Evolutionary conservation across 2,113 vertebrate species (phyloP), one percentile per base, ranked within the genome.

Genomic region (Buteo buteo): DNA sequence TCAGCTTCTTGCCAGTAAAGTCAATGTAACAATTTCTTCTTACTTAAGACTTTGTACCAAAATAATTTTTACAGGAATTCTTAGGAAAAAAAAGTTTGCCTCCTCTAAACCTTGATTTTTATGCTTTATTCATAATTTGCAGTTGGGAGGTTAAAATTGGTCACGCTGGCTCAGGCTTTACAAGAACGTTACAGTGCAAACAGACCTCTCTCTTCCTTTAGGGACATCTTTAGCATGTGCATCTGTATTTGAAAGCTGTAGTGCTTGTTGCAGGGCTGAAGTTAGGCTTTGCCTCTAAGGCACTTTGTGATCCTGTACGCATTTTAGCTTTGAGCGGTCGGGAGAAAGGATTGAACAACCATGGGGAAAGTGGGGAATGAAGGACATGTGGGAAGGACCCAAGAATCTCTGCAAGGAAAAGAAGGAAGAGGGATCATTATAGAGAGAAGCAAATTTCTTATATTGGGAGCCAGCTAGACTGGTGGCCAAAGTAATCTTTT

Each of bases 281-380:
- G 62, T 22, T 38, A 38, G 38, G 14, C 44, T 58, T 85, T 88
- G 21, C 18, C 16, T 83, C 40, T 32, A 19, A 55, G 54, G 49
- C 21, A 7, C 10, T 25, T 3, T 31, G 14, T 13, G 12, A 5
- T 90, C 34, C 52, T 82, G 18, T 40, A 5, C 5, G 9, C 0
- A 8, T 0, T 3, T 32, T 17, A 36, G 21, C 54, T 88, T 90
- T 64, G 15, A 66, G 54, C 0, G 0, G 18, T 52, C 19, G n/a
- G 54, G 65, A 79, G 76, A 38, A 44, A 55, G 44, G 31, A 12
- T 0, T 54, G 24, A 62, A 83, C 45, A 66, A 28, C 22, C 0
- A 0, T 8, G 24, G 31, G 47, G 21, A 38, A 40, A 16, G 50
- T 36, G 21, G 31, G 28, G 17, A 58, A 29, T 7, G 4, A 66